phyloP scores from a whole-genome alignment of 2,113 vertebrate genomes.

The Choloepus hoffmanni region DNA sequence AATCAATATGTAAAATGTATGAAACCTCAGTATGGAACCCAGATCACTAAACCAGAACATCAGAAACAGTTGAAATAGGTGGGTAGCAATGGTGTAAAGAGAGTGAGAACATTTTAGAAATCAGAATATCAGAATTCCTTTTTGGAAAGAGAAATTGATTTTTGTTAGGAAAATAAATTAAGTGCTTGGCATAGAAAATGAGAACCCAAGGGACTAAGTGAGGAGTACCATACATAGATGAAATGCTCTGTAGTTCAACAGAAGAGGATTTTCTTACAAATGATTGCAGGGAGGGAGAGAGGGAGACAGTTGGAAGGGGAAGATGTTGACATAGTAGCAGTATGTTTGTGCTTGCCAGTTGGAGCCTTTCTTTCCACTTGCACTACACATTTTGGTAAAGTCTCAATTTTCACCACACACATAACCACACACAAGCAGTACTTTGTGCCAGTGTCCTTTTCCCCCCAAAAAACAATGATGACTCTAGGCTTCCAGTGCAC shows the following conservation, averaged over 20 bases:
- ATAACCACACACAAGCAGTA: not conserved
- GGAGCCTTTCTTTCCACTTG: not conserved
- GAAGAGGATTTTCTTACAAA: not conserved
- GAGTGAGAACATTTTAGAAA: not conserved
- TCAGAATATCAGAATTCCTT: not conserved
- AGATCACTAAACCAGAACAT: not conserved
- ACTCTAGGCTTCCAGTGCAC: not conserved
- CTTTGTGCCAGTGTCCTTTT: not conserved
- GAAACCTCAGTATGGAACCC: not conserved
- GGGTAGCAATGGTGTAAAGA: not conserved
- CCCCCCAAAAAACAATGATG: not conserved
- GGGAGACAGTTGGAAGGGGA: not conserved
- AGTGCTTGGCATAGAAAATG: not conserved
- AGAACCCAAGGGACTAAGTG: not conserved
- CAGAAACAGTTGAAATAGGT: not conserved
- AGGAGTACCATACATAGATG: not conserved
- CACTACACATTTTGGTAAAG: not conserved
- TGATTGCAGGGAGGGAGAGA: not conserved
- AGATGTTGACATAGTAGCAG: not conserved
- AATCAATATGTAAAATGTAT: not conserved
- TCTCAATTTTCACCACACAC: rapidly evolving
- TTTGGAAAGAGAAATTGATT: constrained; percentile 21
- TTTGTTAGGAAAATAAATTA: not conserved
- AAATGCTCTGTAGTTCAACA: not conserved
- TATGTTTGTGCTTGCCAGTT: not conserved